Base-by-base conservation (phyloP, 2,797 vertebrate species). In the Loriculus beryllinus region DNA sequence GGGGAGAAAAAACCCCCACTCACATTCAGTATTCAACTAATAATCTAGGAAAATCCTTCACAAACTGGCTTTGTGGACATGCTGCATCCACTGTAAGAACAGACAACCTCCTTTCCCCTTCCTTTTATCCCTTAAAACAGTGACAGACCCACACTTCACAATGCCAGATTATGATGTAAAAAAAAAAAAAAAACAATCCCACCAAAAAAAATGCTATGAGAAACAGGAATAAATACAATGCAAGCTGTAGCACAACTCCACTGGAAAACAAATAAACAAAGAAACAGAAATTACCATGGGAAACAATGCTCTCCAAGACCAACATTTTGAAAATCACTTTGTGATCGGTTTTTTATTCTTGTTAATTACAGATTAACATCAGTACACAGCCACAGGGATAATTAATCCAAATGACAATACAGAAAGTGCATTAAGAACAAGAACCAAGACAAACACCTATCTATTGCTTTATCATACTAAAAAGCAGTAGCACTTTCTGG, bases 191-290 rank as follows among this genome's bases (percentile, higher is more conserved):
- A 6, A 43, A 5, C 18, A 20, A 9, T n/a, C n/a, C n/a, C n/a
- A 45, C 14, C 26, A 49, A 10, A 3, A 6, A 51, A 0, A 51
- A 0, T n/a, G n/a, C 0, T 15, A 26, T 2, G 29, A 84, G 14
- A 82, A 79, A 59, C 12, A 63, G 37, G 26, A 84, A 86, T 40
- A 81, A 86, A 81, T 33, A 6, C 15, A 52, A n/a, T 10, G 33
- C 9, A 71, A 62, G 31, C 16, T 42, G n/a, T 19, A 45, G 31
- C 39, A 75, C 26, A 75, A 31, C 23, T 37, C 25, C 52, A 3
- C 28, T 37, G 14, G 20, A 10, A 69, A 65, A 82, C 72, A 79
- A 52, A 63, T 81, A 56, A 22, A 23, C 8, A 37, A 37, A 37
- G 11, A 37, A n/a, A n/a, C n/a, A n/a, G n/a, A 15, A 3, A 40